These are phyloP conservation scores for Morinoia aosen DNA, from an alignment of 2,888 invertebrate genomes.

Conservation along the genomic window DNA sequence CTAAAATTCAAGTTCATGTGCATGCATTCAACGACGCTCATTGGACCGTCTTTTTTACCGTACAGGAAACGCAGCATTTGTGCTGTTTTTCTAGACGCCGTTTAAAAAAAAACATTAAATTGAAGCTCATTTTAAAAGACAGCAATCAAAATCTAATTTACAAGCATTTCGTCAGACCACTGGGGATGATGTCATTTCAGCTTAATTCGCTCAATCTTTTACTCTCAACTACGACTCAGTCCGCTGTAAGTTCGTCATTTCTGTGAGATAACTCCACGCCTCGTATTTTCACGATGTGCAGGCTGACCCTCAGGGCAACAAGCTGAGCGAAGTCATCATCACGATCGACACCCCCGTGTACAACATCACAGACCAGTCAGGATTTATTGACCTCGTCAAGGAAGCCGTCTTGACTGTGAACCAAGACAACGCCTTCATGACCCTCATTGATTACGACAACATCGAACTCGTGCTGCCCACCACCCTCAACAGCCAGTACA, in stretches of 20 bases:
- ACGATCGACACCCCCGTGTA: constrained; percentile 68
- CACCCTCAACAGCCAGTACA: constrained; percentile 59
- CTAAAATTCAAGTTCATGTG: no score
- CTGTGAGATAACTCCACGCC: neutral
- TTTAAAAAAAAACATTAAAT: no score
- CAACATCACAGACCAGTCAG: constrained; percentile 68
- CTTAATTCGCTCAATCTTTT: neutral
- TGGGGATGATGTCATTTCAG: neutral
- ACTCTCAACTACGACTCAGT: neutral
- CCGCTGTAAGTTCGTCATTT: neutral
- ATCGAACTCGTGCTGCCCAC: constrained; percentile 67
- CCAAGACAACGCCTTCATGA: constrained; percentile 68
- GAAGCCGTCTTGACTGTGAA: constrained; percentile 67
- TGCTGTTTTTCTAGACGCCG: no score
- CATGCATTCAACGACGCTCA: no score
- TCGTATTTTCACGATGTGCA: constrained; percentile 20
- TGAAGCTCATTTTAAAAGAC: no score
- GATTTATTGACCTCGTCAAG: constrained; percentile 67
- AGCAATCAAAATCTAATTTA: no score
- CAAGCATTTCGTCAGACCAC: no score
- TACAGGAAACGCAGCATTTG: no score
- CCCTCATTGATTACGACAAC: constrained; percentile 68
- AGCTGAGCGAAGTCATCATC: constrained; percentile 67
- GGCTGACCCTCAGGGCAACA: constrained; percentile 64
- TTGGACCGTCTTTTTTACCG: no score